These are phyloP conservation scores for Drosophila littoralis DNA, from an alignment of 1,140 invertebrate genomes.

Conservation along the genomic window DNA sequence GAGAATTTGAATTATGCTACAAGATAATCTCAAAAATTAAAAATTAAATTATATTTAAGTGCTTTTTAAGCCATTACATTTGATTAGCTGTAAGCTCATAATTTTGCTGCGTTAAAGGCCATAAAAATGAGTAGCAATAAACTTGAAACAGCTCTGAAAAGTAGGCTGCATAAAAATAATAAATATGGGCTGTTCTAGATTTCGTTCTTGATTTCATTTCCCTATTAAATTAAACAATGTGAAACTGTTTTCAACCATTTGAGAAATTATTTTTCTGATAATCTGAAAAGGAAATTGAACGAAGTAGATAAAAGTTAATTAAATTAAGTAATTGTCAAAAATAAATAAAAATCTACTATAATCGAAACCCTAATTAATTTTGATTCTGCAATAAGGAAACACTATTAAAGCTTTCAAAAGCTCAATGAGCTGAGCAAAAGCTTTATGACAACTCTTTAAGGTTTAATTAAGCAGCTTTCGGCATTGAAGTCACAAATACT, in stretches of 20 bases:
- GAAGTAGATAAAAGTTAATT: no score
- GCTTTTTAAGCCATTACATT: neutral
- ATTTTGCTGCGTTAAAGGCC: neutral
- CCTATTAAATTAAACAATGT: neutral
- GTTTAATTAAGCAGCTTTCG: neutral
- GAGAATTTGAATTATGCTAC: slow-evolving; percentile 4
- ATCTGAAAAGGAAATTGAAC: neutral
- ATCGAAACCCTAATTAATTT: no score
- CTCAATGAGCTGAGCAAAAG: no score
- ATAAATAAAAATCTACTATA: no score
- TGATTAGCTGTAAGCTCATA: slow-evolving; percentile 1
- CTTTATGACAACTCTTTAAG: neutral
- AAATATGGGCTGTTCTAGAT: neutral
- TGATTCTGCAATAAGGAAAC: no score
- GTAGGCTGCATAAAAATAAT: neutral
- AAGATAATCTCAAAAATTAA: slow-evolving; percentile 21
- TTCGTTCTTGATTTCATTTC: neutral
- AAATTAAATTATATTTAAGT: slow-evolving; percentile 18
- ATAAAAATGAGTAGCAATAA: slow-evolving; percentile 2
- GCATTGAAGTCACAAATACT: slow-evolving; percentile 6
- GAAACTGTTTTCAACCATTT: neutral
- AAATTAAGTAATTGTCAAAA: no score
- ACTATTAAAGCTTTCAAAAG: no score
- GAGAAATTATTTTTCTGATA: neutral
- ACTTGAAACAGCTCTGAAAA: neutral